Percentiles rank a stretch among this genome's conserved stretches.
Conservation (phyloP, 2,888 invertebrate species). For the Thera obeliscata region DNA sequence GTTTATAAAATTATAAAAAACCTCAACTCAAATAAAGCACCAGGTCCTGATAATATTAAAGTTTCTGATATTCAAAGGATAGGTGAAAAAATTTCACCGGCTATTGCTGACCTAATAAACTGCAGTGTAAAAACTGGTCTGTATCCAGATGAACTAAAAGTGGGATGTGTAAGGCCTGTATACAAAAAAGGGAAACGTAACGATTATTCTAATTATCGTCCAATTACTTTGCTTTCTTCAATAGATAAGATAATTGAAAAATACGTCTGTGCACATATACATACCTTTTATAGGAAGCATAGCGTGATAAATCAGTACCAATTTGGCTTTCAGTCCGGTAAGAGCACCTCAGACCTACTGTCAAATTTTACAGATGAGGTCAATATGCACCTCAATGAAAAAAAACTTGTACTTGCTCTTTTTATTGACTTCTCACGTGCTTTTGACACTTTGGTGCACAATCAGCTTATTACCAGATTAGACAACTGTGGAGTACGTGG, state of each 20-base stretch:
- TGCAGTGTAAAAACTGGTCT: slow-evolving; percentile 27
- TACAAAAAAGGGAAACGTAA: slow-evolving; percentile 33
- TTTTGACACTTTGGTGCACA: slow-evolving; percentile 38
- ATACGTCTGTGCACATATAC: slow-evolving; percentile 29
- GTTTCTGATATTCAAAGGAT: slow-evolving; percentile 6
- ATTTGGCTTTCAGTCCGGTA: neutral
- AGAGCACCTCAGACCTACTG: neutral
- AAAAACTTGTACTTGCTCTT: slow-evolving; percentile 5
- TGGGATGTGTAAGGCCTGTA: slow-evolving; percentile 34
- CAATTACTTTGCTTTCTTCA: slow-evolving; percentile 37
- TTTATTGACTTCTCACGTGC: slow-evolving; percentile 25
- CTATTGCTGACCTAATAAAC: slow-evolving; percentile 41
- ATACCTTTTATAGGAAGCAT: slow-evolving; percentile 26
- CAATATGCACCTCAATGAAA: slow-evolving; percentile 9
- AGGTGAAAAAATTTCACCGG: slow-evolving; percentile 8
- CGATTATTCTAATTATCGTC: slow-evolving; percentile 33
- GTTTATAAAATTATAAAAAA: slow-evolving; percentile 30
- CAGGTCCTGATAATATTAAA: slow-evolving; percentile 21
- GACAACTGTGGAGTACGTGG: slow-evolving; percentile 26
- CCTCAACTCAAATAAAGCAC: slow-evolving; percentile 32
- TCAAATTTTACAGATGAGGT: slow-evolving; percentile 11
- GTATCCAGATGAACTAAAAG: slow-evolving; percentile 38
- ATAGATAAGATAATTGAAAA: slow-evolving; percentile 42
- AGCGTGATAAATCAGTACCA: slow-evolving; percentile 17
- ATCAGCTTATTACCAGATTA: slow-evolving; percentile 24